A percentile compares a stretch with the other conserved stretches of the same genome.
Evolutionary conservation across 1,140 invertebrate genomes (phyloP).

Genomic region (Zophobas morio): DNA sequence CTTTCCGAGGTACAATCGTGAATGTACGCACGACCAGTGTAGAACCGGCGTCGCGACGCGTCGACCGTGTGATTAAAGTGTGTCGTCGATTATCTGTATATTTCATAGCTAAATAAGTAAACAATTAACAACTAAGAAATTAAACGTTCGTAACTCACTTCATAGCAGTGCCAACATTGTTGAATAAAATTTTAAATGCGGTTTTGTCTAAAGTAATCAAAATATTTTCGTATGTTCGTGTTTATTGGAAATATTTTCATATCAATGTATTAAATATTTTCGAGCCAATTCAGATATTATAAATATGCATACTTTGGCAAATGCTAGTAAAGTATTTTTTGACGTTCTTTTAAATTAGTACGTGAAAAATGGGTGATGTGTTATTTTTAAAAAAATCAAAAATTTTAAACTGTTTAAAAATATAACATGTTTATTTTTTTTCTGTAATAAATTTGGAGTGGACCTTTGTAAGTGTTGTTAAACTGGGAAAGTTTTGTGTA

Average conservation of each 20-base stretch:
- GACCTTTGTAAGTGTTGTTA: no score
- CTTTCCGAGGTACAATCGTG: conserved; percentile 32
- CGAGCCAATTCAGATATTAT: conserved; percentile 18
- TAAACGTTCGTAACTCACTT: background rate
- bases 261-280: conserved; percentile 9
- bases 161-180: conserved; percentile 10
- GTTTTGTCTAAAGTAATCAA: background rate
- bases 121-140: conserved; percentile 33
- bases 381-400: conserved; percentile 9
- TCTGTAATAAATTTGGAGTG: no score
- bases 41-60: conserved; percentile 45
- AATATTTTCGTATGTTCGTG: background rate
- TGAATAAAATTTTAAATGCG: background rate
- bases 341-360: conserved; percentile 11
- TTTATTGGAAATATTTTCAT: conserved; percentile 20
- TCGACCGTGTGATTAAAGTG: conserved; percentile 45
- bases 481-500: no score
- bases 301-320: conserved; percentile 9
- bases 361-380: conserved; percentile 1
- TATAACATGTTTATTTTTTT: no score
- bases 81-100: conserved; percentile 33
- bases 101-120: conserved; percentile 28
- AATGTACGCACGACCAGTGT: conserved; percentile 44
- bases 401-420: background rate
- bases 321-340: conserved; percentile 18